A percentile compares a stretch with the other conserved stretches of the same genome.
Conservation (phyloP, 2,888 invertebrate species). For the Lepidocyrtoides sp. region DNA sequence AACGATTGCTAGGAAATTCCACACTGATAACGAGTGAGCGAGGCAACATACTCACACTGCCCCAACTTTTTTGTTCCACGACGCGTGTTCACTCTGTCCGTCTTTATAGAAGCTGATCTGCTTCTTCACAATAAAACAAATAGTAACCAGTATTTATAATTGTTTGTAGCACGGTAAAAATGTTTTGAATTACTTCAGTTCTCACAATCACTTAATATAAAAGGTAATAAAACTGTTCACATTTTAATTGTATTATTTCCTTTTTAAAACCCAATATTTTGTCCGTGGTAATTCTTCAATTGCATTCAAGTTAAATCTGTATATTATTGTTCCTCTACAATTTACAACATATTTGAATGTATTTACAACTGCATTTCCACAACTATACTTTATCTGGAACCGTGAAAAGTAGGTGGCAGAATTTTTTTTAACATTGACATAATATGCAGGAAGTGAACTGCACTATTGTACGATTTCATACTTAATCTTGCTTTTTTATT, state of each 20-base stretch:
- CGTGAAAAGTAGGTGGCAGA: background rate
- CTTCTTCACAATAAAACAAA: background rate
- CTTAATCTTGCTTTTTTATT: slow-evolving; percentile 16
- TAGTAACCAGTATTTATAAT: background rate
- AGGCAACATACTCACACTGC: slow-evolving; percentile 14
- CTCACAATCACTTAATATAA: no score
- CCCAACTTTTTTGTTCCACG: background rate
- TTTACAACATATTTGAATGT: no score
- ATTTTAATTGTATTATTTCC: no score
- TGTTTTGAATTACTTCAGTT: no score
- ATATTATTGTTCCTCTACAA: no score
- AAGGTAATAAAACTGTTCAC: no score
- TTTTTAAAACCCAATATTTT: background rate
- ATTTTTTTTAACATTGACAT: slow-evolving; percentile 14
- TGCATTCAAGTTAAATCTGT: no score
- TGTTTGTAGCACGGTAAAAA: no score
- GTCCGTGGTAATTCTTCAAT: background rate
- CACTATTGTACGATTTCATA: slow-evolving; percentile 3
- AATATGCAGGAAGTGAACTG: background rate
- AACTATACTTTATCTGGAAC: background rate
- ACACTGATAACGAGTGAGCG: no score
- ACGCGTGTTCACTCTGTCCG: background rate
- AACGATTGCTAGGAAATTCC: no score
- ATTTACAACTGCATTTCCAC: no score
- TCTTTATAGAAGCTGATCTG: background rate